Evolutionary conservation across 1,140 invertebrate genomes (phyloP).

Genomic region (Heliconius nattereri): DNA sequence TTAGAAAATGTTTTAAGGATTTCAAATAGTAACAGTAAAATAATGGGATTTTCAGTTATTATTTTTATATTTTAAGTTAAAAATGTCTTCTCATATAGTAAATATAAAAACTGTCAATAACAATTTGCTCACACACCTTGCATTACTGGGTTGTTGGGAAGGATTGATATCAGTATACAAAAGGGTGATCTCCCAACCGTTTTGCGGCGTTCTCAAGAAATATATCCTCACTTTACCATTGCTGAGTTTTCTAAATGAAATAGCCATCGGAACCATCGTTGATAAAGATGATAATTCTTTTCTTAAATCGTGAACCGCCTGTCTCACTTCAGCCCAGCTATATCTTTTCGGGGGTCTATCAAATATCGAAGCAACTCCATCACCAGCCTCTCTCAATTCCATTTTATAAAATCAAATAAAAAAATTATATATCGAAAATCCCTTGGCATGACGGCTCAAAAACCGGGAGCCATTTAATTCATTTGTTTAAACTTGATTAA

Average conservation of each 20-base stretch:
- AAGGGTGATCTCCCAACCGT: conserved; percentile 93
- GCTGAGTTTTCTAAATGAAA: conserved; percentile 89
- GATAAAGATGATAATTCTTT: conserved; percentile 89
- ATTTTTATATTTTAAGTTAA: neutral
- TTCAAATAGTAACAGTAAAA: neutral
- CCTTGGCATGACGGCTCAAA: conserved; percentile 51
- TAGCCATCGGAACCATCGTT: conserved; percentile 88
- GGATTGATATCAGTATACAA: conserved; percentile 90
- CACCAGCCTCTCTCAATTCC: conserved; percentile 73
- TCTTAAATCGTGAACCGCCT: conserved; percentile 90
- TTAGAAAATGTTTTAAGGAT: neutral
- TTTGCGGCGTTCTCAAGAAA: conserved; percentile 92
- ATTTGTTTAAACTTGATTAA: conserved; percentile 44
- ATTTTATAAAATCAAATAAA: conserved; percentile 69
- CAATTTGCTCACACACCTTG: conserved; percentile 49
- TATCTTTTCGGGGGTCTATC: conserved; percentile 70
- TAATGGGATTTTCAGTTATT: neutral
- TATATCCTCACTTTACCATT: conserved; percentile 92
- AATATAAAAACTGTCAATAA: conserved; percentile 15
- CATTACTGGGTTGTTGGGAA: conserved; percentile 54
- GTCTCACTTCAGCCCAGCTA: conserved; percentile 90
- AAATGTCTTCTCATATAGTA: neutral
- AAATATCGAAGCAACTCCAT: conserved; percentile 65
- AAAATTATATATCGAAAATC: conserved; percentile 36
- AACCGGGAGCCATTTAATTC: conserved; percentile 46